These are phyloP conservation scores for Leucoraja ocellata DNA, from an alignment of 2,797 vertebrate species.

Conservation along the genomic window DNA sequence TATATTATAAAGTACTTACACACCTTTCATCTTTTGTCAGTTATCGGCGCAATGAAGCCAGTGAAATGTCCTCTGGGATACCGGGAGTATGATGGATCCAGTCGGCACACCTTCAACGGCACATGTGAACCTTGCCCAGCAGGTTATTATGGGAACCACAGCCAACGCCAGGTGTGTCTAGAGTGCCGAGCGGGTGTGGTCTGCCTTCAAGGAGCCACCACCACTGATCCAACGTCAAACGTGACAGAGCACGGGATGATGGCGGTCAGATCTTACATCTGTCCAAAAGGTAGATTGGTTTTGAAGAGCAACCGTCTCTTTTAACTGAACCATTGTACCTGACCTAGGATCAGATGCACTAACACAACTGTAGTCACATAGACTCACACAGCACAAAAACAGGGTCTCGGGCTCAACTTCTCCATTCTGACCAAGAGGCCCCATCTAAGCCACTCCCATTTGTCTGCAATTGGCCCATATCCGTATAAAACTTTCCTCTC, in stretches of 20 bases:
- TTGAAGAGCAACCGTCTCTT: background rate
- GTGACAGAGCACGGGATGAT: too few relatives aligned
- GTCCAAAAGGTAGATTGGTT: background rate
- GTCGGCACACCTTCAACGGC: background rate
- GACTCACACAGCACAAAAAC: too few relatives aligned
- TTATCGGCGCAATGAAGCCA: slow-evolving; percentile 16
- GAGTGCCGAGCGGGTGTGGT: slow-evolving; percentile 5
- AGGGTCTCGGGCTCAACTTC: too few relatives aligned
- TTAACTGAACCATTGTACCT: background rate
- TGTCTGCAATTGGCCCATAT: too few relatives aligned
- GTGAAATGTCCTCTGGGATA: slow-evolving; percentile 20
- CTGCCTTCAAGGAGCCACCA: slow-evolving; percentile 9
- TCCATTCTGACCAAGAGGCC: too few relatives aligned
- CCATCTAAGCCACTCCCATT: too few relatives aligned
- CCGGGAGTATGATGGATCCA: slow-evolving; percentile 1
- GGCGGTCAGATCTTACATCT: background rate
- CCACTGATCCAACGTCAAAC: background rate
- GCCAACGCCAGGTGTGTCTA: background rate
- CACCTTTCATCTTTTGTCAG: background rate
- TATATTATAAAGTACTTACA: too few relatives aligned
- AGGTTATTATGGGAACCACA: slow-evolving; percentile 28
- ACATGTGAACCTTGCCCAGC: background rate
- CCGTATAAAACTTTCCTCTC: too few relatives aligned
- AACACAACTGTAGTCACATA: background rate
- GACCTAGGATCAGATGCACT: background rate